Evolutionary conservation across 2,113 vertebrate genomes (phyloP), one percentile per base, ranked within the genome.

Genomic region (Peromyscus polionotus): DNA sequence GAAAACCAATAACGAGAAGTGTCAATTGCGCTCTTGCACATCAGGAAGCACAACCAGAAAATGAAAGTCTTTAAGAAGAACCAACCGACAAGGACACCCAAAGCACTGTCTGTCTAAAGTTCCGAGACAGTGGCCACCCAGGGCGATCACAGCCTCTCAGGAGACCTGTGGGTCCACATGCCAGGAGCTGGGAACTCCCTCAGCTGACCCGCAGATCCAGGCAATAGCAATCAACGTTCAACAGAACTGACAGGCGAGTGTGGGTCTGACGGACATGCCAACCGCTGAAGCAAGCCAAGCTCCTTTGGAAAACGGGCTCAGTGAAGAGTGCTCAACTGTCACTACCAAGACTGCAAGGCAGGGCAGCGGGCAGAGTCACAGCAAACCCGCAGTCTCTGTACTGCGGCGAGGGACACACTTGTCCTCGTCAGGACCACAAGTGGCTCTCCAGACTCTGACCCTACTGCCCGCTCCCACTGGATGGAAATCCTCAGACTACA

Each of bases 21-120:
- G 26, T 9, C 86, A 57, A 28, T 7, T n/a, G 33, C 12, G 8
- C 12, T 24, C 42, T 61, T 51, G 33, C 4, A 68, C 28, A 22
- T 36, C 42, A 36, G 9, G 61, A 86, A 39, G 13, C 7, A 84
- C 65, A 92, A 65, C 16, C 16, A 88, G 75, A 90, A 94, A 93
- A 88, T 10, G 54, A 80, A 79, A 88, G 68, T 80, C 63, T 93
- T 95, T 79, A 36, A 92, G 88, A 93, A 90, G 36, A 51, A 20
- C 48, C 1, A 57, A 77, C 28, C 45, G 45, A 61, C 11, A 97
- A 89, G 73, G 51, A 57, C 3, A 85, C 91, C 33, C 68, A n/a
- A 57, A 59, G 36, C 80, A 61, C 12, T 54, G 54, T 9, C 17
- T 36, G 20, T 22, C 31, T 54, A 33, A 51, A 57, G 51, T 17